A percentile compares a stretch with the other conserved stretches of the same genome.
Evolutionary conservation across 2,797 vertebrate genomes (phyloP).

Genomic region (Vespertilio murinus): DNA sequence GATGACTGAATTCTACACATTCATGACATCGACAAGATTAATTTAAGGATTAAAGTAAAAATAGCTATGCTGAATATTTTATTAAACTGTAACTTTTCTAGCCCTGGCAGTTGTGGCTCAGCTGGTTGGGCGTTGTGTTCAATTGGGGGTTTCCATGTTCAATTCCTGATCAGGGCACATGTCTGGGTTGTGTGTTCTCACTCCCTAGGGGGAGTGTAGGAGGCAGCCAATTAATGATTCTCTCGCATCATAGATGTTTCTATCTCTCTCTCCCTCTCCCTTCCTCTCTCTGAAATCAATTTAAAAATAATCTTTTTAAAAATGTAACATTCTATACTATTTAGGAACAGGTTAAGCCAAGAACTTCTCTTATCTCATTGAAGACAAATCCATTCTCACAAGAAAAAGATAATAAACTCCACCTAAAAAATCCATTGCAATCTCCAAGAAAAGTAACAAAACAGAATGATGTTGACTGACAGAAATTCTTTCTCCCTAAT

Average conservation of each 20-base stretch:
- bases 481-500: neutral
- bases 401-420: slow-evolving; percentile 5
- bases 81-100: neutral
- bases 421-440: neutral
- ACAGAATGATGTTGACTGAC: neutral
- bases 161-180: neutral
- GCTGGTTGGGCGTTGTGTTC: too few relatives aligned
- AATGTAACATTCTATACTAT: slow-evolving; percentile 1
- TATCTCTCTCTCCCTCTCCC: neutral
- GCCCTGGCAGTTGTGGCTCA: too few relatives aligned
- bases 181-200: neutral
- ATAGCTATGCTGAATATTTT: neutral
- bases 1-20: neutral
- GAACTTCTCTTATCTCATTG: neutral
- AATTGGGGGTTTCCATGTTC: neutral
- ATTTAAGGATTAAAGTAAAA: slow-evolving; percentile 29
- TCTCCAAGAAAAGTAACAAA: neutral
- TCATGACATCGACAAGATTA: neutral
- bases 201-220: neutral
- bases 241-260: neutral
- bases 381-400: slow-evolving; percentile 13
- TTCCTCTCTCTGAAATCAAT: neutral
- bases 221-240: neutral
- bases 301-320: neutral
- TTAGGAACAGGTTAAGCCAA: neutral